A percentile compares a stretch with the other conserved stretches of the same genome.
These are phyloP conservation scores for Embidobia sp. DNA, from an alignment of 2,888 invertebrate species.

Conservation along the genomic window DNA sequence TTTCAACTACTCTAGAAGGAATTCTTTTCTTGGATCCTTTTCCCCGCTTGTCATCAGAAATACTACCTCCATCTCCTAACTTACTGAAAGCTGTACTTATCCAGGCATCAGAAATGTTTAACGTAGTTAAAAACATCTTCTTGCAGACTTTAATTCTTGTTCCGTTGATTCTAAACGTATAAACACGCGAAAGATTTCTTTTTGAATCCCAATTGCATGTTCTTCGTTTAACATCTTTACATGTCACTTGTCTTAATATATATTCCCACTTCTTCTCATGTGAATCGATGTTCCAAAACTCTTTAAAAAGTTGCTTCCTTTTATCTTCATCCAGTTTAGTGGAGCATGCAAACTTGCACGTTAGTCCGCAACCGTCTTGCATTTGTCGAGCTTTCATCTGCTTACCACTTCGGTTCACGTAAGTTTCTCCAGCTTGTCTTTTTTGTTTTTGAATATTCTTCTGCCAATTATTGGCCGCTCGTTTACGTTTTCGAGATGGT, in stretches of 20 bases:
- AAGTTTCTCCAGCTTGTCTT: slow-evolving; percentile 15
- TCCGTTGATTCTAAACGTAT: slow-evolving; percentile 1
- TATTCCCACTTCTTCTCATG: slow-evolving; percentile 28
- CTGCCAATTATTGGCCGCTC: too few relatives aligned
- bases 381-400: slow-evolving; percentile 4
- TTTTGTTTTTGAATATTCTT: slow-evolving; percentile 8
- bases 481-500: too few relatives aligned
- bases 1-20: slow-evolving; percentile 4
- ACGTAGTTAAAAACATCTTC: slow-evolving; percentile 21
- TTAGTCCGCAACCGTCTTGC: background rate
- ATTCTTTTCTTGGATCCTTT: slow-evolving; percentile 14
- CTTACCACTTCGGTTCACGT: slow-evolving; percentile 2
- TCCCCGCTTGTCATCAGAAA: slow-evolving; percentile 19
- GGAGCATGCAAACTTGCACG: slow-evolving; percentile 12
- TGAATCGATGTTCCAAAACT: slow-evolving; percentile 15
- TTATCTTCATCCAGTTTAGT: background rate
- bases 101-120: slow-evolving; percentile 22
- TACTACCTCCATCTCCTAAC: background rate
- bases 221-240: background rate
- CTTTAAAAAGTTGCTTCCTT: background rate
- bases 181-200: slow-evolving; percentile 3
- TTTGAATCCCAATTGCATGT: background rate
- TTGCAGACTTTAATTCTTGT: slow-evolving; percentile 24
- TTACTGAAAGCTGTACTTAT: slow-evolving; percentile 18
- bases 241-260: slow-evolving; percentile 8